These are phyloP conservation scores for Geococcyx californianus DNA, from an alignment of 2,113 vertebrate genomes.

Conservation along the genomic window DNA sequence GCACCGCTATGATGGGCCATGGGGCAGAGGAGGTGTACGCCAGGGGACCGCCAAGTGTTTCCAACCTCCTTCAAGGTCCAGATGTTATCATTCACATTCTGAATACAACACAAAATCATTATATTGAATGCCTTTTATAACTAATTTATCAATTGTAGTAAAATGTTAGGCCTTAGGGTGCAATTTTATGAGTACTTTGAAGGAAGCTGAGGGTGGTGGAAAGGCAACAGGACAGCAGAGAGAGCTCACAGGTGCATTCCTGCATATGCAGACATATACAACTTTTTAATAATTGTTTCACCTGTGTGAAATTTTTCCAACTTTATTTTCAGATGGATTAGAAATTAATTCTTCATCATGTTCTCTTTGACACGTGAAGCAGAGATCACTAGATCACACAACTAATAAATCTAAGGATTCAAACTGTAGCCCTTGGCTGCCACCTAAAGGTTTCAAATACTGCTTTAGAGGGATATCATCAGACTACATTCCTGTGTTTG, in stretches of 20 bases:
- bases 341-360: not conserved
- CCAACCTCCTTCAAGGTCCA: not conserved
- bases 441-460: slow-evolving; percentile 77
- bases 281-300: not conserved
- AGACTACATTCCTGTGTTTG: not conserved
- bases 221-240: not conserved
- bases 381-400: slow-evolving; percentile 40
- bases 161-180: not conserved
- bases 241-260: not conserved
- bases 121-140: not conserved
- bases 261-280: not conserved
- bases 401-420: slow-evolving; percentile 40
- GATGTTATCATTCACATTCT: not conserved
- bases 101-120: not conserved
- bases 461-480: slow-evolving; percentile 4
- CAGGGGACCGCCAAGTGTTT: not conserved
- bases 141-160: not conserved
- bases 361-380: not conserved
- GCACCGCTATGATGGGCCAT: not conserved
- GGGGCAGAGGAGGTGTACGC: not conserved
- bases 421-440: slow-evolving; percentile 78
- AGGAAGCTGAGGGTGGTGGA: not conserved
- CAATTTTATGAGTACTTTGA: not conserved
- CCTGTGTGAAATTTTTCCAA: not conserved
- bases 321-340: not conserved